Base-by-base conservation (phyloP, 1,140 invertebrate genomes). In the Drosophila tristis region DNA sequence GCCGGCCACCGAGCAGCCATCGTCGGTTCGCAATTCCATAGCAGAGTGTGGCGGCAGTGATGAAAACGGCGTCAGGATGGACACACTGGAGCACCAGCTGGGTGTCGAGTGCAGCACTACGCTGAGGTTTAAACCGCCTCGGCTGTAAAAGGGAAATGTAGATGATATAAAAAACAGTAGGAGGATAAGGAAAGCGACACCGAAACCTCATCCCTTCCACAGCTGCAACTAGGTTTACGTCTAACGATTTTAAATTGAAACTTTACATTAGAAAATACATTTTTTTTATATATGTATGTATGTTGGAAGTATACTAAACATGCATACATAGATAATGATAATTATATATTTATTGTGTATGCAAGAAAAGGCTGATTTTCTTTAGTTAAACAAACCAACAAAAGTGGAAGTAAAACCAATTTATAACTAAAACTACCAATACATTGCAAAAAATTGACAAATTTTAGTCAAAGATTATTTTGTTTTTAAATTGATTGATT, bases 281-380 rank as follows among this genome's bases (percentile, higher is more conserved):
- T 54, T 35, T 35, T 54, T 20, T 20, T 54, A 54, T 54, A 20
- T 54, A 54, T 53, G 16, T 31, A 35, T 35, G 35, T 54, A 54
- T 23, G 35, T n/a, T n/a, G n/a, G n/a, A n/a, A n/a, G n/a, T 67
- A 68, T 53, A 66, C 63, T 66, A 67, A 29, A 63, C 50, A 63
- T 1, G 11, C 53, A 47, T 64, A 58, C 59, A 78, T 73, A 65
- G 57, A 44, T 67, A 63, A 57, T 48, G 11, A 51, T 49, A 68
- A 61, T 60, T 71, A 68, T 86, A 65, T 86, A 82, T 66, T 78
- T 82, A 76, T 84, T 81, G 78, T 86, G 82, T 87, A 86, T 82
- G 82, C 78, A 86, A 86, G 82, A 86, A 86, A 86, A 86, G 82
- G 82, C 82, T 86, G 82, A 86, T 86, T 86, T 86, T 86, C 82